Conservation (phyloP, 1,140 invertebrate genomes). For the Akabosia matsudoensis region DNA sequence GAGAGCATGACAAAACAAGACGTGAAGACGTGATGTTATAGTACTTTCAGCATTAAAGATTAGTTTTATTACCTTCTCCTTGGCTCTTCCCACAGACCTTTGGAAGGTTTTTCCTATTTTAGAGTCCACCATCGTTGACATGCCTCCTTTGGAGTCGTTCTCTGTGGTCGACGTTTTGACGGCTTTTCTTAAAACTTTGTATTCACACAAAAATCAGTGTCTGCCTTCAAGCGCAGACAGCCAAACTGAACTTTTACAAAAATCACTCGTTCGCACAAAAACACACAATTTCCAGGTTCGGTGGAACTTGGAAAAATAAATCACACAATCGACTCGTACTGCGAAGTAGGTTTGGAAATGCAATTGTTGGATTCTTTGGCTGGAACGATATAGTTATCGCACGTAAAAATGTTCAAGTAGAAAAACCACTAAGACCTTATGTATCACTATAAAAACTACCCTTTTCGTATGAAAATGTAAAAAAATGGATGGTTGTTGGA, state of each 20-base stretch:
- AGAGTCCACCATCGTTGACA: slow-evolving; percentile 43
- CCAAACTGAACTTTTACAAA: neutral
- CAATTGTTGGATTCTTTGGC: too few species aligned
- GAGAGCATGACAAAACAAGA: too few species aligned
- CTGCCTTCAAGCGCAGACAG: neutral
- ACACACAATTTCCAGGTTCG: neutral
- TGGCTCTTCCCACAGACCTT: slow-evolving; percentile 45
- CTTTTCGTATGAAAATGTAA: slow-evolving; percentile 8
- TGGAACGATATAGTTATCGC: too few species aligned
- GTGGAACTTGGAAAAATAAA: neutral
- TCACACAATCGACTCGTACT: slow-evolving; percentile 5
- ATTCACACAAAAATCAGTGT: neutral
- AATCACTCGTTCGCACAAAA: slow-evolving; percentile 11
- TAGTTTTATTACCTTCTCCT: slow-evolving; percentile 45
- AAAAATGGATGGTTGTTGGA: neutral
- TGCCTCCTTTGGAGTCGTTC: slow-evolving; percentile 25
- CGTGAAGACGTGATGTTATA: too few species aligned
- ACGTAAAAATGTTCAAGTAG: too few species aligned
- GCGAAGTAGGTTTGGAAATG: too few species aligned
- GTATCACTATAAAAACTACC: neutral
- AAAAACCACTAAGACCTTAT: too few species aligned
- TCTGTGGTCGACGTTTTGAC: slow-evolving; percentile 24
- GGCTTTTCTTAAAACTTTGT: neutral
- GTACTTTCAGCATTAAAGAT: too few species aligned
- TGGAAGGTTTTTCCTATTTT: slow-evolving; percentile 43